Conservation (phyloP, 1,140 invertebrate species). For the Aphelinus atriplicis region DNA sequence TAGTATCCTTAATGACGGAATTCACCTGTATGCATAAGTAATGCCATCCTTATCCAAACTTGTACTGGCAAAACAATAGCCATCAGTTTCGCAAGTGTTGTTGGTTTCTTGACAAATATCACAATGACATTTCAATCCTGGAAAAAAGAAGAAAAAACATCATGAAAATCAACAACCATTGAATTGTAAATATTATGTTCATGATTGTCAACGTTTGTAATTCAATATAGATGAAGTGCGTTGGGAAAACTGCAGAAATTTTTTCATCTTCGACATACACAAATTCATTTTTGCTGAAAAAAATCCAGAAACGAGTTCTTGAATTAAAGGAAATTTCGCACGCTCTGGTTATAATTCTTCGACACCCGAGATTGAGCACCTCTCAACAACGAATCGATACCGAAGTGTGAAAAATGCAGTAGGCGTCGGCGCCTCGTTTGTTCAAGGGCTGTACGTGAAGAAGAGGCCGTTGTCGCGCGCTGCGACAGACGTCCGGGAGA, state of each 20-base stretch:
- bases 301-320: too few species aligned
- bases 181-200: background rate
- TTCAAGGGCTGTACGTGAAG: background rate
- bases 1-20: background rate
- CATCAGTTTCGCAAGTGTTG: slow-evolving; percentile 87
- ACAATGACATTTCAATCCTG: slow-evolving; percentile 79
- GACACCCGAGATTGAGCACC: too few species aligned
- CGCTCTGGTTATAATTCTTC: too few species aligned
- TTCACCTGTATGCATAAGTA: slow-evolving; percentile 79
- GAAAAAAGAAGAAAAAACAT: slow-evolving; percentile 45
- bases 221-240: too few species aligned
- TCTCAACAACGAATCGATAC: too few species aligned
- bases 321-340: too few species aligned
- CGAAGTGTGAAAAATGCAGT: slow-evolving; percentile 19
- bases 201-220: too few species aligned
- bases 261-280: too few species aligned
- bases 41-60: slow-evolving; percentile 71
- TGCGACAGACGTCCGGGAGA: background rate
- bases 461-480: background rate
- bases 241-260: too few species aligned
- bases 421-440: background rate
- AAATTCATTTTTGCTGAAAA: too few species aligned
- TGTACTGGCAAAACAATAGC: slow-evolving; percentile 85
- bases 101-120: slow-evolving; percentile 82
- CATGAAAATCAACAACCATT: background rate